Evolutionary conservation across 1,140 invertebrate species (phyloP), one percentile per base, ranked within the genome.

Genomic region (Limonius californicus): DNA sequence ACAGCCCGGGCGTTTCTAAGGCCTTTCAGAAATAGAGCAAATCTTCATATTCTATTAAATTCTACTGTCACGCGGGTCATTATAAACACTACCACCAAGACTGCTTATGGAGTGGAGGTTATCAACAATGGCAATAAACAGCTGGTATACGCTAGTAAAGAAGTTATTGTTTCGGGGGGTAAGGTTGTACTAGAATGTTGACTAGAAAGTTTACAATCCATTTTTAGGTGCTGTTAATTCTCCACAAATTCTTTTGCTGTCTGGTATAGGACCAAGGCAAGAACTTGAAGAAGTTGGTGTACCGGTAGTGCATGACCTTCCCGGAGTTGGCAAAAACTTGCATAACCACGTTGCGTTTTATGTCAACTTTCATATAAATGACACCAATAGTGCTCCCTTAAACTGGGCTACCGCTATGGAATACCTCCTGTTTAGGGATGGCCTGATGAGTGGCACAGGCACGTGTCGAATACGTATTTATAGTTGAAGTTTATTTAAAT

Each of bases 371-470:
- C 81, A 84, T 16, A 88, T 94, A 12, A 90, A 93, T 54, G 89
- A 94, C 68, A 89, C 90, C 27, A 88, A 91, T 68, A 91, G 88
- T 0, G 83, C 87, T 0, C 86, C 89, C 0, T 79, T 92, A 0
- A 92, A 92, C 76, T 92, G 90, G 90, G 90, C 90, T 1, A 91
- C 91, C 0, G 90, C 90, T 15, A 91, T 92, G 87, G 89, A 92
- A 72, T 92, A 92, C 71, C 75, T 93, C 15, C 80, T 92, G 0
- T 91, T 92, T 77, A 83, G 89, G 54, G 89, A 92, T 77, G 90
- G 90, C 0, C 78, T 92, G 0, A 92, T 92, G 90, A 90, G 89
- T 19, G 89, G 89, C 21, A 91, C 89, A 27, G 89, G 87, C 85
- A 61, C 57, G 27, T 32, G 4, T n/a, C n/a, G n/a, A n/a, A n/a